Conservation (phyloP, 2,888 invertebrate species). For the Lasioglossum vierecki region DNA sequence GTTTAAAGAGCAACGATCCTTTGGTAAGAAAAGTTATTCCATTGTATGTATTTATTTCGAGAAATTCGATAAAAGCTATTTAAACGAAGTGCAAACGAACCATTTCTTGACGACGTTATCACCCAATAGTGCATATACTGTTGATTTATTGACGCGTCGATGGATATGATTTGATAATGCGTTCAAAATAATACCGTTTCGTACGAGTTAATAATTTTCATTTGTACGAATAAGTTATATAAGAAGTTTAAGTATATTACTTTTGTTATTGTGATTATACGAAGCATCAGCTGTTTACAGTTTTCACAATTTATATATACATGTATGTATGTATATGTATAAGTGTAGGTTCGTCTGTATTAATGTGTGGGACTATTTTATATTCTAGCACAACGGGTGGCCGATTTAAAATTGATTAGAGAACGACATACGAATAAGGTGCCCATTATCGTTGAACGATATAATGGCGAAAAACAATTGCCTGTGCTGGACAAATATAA, state of each 20-base stretch:
- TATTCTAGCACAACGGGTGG: conserved; percentile 75
- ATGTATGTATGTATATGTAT: neutral
- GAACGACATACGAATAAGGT: conserved; percentile 80
- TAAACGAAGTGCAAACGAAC: conserved; percentile 13
- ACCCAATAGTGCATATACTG: neutral
- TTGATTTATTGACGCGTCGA: conserved; percentile 29
- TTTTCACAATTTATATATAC: neutral
- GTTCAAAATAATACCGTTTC: neutral
- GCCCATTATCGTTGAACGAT: conserved; percentile 93
- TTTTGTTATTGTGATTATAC: neutral
- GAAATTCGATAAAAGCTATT: conserved; percentile 6
- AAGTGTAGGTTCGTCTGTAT: neutral
- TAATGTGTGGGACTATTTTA: conserved; percentile 8
- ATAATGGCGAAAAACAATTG: conserved; percentile 90
- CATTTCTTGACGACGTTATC: neutral
- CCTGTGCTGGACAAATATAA: conserved; percentile 93
- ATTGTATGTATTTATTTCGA: conserved; percentile 11
- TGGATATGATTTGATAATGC: neutral
- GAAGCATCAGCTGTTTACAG: neutral
- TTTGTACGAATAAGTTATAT: conserved; percentile 29
- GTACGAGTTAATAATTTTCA: conserved; percentile 14
- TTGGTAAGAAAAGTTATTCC: conserved; percentile 72
- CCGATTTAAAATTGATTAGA: conserved; percentile 78
- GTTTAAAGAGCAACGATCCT: conserved; percentile 81
- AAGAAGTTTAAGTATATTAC: conserved; percentile 4